Conservation (phyloP, 2,888 invertebrate species). For the Caenorhabditis angaria region DNA sequence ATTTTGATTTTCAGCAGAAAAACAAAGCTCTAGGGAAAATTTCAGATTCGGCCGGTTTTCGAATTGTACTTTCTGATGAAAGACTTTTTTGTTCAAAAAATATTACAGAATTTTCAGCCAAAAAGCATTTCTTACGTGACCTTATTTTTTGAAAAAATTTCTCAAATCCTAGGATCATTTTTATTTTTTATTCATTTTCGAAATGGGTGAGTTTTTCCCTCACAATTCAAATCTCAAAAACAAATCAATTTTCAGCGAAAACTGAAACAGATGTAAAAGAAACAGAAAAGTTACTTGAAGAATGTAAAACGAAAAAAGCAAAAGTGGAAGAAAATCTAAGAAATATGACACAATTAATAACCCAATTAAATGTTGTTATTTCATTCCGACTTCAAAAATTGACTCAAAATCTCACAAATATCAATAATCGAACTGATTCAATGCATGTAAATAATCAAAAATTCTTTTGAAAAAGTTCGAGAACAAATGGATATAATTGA, state of each 20-base stretch:
- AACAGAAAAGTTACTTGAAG: not conserved
- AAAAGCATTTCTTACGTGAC: too few relatives aligned
- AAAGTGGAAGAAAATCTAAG: constrained; percentile 18
- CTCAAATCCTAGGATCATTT: too few relatives aligned
- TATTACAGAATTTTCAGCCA: too few relatives aligned
- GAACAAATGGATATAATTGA: constrained; percentile 30
- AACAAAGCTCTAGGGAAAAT: too few relatives aligned
- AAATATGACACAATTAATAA: constrained; percentile 5
- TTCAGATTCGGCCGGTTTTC: too few relatives aligned
- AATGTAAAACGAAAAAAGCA: constrained; percentile 3
- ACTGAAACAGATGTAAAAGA: not conserved
- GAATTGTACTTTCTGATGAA: too few relatives aligned
- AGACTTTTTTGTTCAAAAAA: too few relatives aligned
- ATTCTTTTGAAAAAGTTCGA: constrained; percentile 22
- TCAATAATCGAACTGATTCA: constrained; percentile 12
- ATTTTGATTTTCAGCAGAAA: too few relatives aligned
- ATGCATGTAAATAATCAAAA: constrained; percentile 22
- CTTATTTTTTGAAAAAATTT: too few relatives aligned
- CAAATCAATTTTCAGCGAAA: constrained; percentile 1
- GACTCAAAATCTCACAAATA: constrained; percentile 5
- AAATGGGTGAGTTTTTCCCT: too few relatives aligned
- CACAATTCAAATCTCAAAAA: too few relatives aligned
- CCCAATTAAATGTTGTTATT: constrained; percentile 13
- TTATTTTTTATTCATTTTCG: too few relatives aligned
- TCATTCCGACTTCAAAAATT: constrained; percentile 12